phyloP scores from a whole-genome alignment of 2,797 vertebrate genomes.

The Sebastes minor region DNA sequence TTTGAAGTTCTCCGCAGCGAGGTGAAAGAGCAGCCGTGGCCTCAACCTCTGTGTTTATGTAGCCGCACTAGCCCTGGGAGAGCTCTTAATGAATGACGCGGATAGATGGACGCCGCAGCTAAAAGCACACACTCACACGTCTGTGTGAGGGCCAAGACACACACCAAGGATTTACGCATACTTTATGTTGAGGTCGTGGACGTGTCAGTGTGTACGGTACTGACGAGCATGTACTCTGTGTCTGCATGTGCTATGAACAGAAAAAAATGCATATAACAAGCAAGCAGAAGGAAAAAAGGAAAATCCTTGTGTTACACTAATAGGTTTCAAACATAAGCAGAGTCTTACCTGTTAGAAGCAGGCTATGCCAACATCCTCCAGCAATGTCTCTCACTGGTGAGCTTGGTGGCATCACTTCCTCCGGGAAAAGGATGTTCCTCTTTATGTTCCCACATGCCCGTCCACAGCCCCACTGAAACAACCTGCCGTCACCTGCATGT shows the following conservation, averaged over 20 bases:
- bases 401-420: conserved; percentile 49
- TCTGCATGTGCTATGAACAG: conserved; percentile 9
- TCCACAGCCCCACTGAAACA: conserved; percentile 68
- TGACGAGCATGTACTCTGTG: conserved; percentile 1
- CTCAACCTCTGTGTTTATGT: conserved; percentile 82
- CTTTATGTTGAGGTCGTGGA: conserved; percentile 39
- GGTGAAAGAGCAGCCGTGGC: conserved; percentile 82
- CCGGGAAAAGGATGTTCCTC: conserved; percentile 54
- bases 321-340: not conserved
- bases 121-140: conserved; percentile 65
- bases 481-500: conserved; percentile 53
- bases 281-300: not conserved
- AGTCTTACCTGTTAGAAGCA: conserved; percentile 65
- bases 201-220: conserved; percentile 23
- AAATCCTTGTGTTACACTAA: not conserved
- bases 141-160: conserved; percentile 63
- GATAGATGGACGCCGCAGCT: conserved; percentile 70
- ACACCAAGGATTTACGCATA: conserved; percentile 50
- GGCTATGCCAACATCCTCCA: conserved; percentile 61
- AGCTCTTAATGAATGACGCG: conserved; percentile 81
- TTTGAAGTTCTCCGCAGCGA: conserved; percentile 81
- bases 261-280: not conserved
- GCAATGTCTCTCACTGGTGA: conserved; percentile 48
- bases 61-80: conserved; percentile 76
- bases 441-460: conserved; percentile 48